Evolutionary conservation across 2,888 invertebrate genomes (phyloP).

Genomic region (Mechanitis messenoides): DNA sequence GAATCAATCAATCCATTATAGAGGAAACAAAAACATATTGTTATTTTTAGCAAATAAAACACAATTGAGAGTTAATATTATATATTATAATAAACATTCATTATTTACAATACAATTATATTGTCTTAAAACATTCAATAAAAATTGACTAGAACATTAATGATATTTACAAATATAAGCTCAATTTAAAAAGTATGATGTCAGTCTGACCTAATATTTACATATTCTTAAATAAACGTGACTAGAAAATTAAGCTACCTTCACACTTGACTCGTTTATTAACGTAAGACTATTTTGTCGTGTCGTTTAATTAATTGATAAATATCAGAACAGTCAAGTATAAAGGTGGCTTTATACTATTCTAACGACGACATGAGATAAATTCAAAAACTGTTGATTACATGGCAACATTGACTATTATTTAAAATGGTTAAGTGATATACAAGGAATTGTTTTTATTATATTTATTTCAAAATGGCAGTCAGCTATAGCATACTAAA

Average conservation of each 20-base stretch:
- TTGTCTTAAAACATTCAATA: constrained; percentile 72
- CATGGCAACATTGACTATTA: constrained; percentile 18
- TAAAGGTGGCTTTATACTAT: constrained; percentile 18
- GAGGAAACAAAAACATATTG: neutral
- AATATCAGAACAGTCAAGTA: constrained; percentile 9
- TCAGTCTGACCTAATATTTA: constrained; percentile 61
- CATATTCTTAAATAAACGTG: constrained; percentile 36
- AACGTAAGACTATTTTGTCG: neutral
- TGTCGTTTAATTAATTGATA: neutral
- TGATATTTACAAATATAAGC: constrained; percentile 70
- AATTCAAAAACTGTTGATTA: constrained; percentile 22
- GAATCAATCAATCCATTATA: too few species aligned
- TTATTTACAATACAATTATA: constrained; percentile 70
- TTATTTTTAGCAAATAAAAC: constrained; percentile 27
- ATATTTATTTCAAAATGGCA: constrained; percentile 35
- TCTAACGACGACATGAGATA: constrained; percentile 23
- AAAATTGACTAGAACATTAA: constrained; percentile 71
- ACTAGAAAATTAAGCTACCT: constrained; percentile 19
- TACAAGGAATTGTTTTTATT: constrained; percentile 26
- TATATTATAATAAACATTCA: constrained; percentile 62
- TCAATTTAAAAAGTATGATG: constrained; percentile 64
- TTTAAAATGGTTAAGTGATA: constrained; percentile 19
- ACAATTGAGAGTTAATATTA: constrained; percentile 44
- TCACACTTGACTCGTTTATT: constrained; percentile 27
- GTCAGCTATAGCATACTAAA: constrained; percentile 32